Evolutionary conservation across 2,113 vertebrate genomes (phyloP).

Genomic region (Brachirus orientalis): DNA sequence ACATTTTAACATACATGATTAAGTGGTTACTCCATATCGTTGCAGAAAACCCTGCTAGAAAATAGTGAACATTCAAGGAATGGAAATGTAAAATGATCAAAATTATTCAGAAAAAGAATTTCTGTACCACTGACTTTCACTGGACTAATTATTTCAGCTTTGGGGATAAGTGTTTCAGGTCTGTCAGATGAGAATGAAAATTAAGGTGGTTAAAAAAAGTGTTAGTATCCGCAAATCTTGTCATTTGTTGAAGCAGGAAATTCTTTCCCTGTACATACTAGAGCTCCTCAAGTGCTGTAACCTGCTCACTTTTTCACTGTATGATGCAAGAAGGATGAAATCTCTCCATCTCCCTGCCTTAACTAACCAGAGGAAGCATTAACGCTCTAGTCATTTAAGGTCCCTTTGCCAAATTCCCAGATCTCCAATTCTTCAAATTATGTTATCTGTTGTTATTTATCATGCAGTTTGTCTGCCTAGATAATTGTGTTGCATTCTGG

Average conservation of each 20-base stretch:
- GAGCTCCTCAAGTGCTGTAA: constrained; percentile 40
- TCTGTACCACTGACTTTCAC: not conserved
- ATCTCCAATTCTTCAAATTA: constrained; percentile 17
- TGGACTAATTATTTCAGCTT: not conserved
- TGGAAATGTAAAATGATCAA: not conserved
- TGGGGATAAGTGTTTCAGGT: not conserved
- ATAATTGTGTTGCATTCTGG: constrained; percentile 3
- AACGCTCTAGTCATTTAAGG: not conserved
- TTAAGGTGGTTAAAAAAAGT: not conserved
- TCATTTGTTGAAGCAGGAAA: constrained; percentile 24
- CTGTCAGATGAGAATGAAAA: constrained; percentile 2
- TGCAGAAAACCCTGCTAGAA: too few species aligned
- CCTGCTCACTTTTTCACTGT: constrained; percentile 39
- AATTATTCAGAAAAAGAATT: not conserved
- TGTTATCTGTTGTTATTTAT: constrained; percentile 28
- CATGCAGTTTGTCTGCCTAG: not conserved
- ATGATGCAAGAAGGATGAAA: constrained; percentile 74
- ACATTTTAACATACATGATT: too few species aligned
- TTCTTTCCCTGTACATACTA: constrained; percentile 15
- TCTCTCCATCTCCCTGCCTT: constrained; percentile 18
- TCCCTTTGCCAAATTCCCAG: too few species aligned
- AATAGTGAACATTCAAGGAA: too few species aligned
- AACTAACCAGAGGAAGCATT: constrained; percentile 39
- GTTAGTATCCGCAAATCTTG: not conserved
- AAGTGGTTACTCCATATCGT: too few species aligned